Evolutionary conservation across 2,888 invertebrate species (phyloP), one percentile per base, ranked within the genome.

Genomic region (Acutogordius australiensis): DNA sequence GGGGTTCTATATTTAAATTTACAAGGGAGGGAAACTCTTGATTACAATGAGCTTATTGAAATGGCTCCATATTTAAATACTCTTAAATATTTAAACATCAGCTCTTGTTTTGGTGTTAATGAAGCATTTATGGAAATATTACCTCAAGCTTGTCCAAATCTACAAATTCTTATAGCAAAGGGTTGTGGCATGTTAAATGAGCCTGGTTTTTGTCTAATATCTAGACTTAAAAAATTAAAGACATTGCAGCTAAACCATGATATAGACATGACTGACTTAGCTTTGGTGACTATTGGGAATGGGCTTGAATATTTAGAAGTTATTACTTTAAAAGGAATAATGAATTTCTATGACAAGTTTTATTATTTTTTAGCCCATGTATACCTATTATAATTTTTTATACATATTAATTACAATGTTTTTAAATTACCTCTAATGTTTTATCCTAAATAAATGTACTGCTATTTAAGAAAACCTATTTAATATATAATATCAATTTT

Each of bases 81-180:
- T n/a, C 23, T 51, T 4, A 8, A 51, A 21, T 51, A 51, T 23
- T 51, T 51, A 26, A 26, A 51, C 23, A 23, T 51, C 23, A 51
- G 51, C 23, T 51, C 8, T 51, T 51, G 51, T 51, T 51, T n/a
- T 51, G 13, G n/a, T 23, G 4, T 51, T 51, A 23, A 51, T 51
- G 51, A 51, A 51, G 8, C 51, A n/a, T 51, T 26, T 21, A 4
- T 23, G 4, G 51, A 51, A 51, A 4, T 51, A 51, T 23, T 51
- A 21, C 26, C 23, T 51, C 51, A 51, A 26, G 4, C 4, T 23
- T 51, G 51, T 51, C 51, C 51, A 4, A 8, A 51, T 4, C 23
- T 51, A 23, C 8, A 8, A 4, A 21, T 4, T 51, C 23, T 51
- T n/a, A 51, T 51, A 51, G 51, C 51, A 8, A 51, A 51, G 23